Evolutionary conservation across 2,797 vertebrate genomes (phyloP), one percentile per base, ranked within the genome.

Genomic region (Coilia nasus): DNA sequence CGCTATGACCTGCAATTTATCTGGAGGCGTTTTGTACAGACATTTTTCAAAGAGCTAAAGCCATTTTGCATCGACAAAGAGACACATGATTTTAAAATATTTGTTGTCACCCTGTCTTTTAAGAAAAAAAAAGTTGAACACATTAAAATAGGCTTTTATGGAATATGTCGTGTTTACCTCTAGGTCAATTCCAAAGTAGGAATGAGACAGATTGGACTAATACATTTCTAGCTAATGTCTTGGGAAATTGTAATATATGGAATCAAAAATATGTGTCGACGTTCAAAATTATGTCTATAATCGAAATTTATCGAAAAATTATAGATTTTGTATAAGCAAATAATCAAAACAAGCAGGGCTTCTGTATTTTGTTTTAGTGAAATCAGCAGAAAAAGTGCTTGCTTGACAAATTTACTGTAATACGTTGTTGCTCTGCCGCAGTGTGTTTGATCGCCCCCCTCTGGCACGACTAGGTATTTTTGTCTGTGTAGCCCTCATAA

Each of bases 401-500:
- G 92, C 92, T 94, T 93, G 93, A 94, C 94, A 95, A 87, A 95
- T 95, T 94, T 96, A 95, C 93, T 95, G 94, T 95, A 95, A 88
- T 46, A 60, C 82, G 54, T 89, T 93, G 83, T 91, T 91, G 94
- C 94, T 95, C 92, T 94, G 93, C 94, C 94, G 93, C 95, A 90
- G 93, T 94, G 91, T 86, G 89, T 88, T 82, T 87, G 85, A 90
- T 86, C 82, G 94, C 90, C 94, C 86, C 88, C 93, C 90, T 59
- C 88, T 81, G 95, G 92, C 87, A 1, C 64, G 0, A 6, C 0
- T 17, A 0, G 0, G 80, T 78, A 91, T 81, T 57, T 3, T 89
- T 17, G 81, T 84, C 2, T 46, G 0, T 83, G 17, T 12, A 41
- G 0, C 17, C 81, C 83, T 41, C 82, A 78, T 85, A 41, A 78